phyloP scores from a whole-genome alignment of 2,113 vertebrate species.

The Anoura caudifer region DNA sequence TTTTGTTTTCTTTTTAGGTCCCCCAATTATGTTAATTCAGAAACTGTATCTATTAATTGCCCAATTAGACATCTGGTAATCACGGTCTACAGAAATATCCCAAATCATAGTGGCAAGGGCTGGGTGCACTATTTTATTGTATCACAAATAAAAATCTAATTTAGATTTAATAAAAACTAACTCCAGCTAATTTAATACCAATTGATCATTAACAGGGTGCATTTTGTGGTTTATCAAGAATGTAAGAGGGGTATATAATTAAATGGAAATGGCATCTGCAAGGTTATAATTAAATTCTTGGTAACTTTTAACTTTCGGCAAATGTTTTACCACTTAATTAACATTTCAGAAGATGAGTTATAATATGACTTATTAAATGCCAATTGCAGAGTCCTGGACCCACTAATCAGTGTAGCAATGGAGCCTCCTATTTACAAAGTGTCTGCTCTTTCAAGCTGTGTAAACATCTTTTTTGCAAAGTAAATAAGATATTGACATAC shows the following conservation, averaged over 20 bases:
- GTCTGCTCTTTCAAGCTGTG: conserved; percentile 49
- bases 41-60: conserved; percentile 58
- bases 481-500: conserved; percentile 49
- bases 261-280: conserved; percentile 77
- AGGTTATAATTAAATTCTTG: conserved; percentile 81
- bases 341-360: conserved; percentile 76
- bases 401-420: conserved; percentile 68
- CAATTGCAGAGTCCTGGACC: conserved; percentile 70
- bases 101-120: conserved; percentile 53
- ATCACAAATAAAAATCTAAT: conserved; percentile 75
- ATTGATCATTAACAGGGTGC: conserved; percentile 81
- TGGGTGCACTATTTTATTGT: conserved; percentile 64
- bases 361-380: conserved; percentile 72
- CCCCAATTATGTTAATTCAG: conserved; percentile 63
- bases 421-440: conserved; percentile 64
- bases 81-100: conserved; percentile 50
- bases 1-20: conserved; percentile 61
- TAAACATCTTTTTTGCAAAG: conserved; percentile 52
- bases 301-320: conserved; percentile 77
- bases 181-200: conserved; percentile 80
- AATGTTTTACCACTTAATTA: conserved; percentile 84
- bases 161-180: conserved; percentile 83
- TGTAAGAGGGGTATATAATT: conserved; percentile 81
- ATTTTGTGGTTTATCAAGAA: conserved; percentile 80
- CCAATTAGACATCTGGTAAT: conserved; percentile 62